phyloP scores from a whole-genome alignment of 2,888 invertebrate species.

The Eupithecia vulgata region DNA sequence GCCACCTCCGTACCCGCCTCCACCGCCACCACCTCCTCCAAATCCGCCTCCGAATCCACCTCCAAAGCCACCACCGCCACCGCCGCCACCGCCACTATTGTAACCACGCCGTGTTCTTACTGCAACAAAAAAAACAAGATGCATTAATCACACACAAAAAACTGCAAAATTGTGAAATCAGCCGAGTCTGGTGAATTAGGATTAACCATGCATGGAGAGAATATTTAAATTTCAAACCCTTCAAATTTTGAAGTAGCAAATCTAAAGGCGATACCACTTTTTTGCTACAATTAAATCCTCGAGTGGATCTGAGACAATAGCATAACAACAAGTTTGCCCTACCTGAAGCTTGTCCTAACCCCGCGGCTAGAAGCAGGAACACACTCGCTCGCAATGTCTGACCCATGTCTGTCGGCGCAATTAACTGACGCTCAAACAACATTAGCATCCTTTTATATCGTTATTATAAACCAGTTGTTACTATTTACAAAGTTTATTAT shows the following conservation, averaged over 20 bases:
- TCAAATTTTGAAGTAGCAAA: neutral
- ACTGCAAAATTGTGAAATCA: neutral
- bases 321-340: constrained; percentile 35
- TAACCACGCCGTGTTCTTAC: constrained; percentile 65
- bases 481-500: constrained; percentile 57
- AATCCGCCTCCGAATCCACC: constrained; percentile 47
- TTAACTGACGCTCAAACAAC: constrained; percentile 55
- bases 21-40: constrained; percentile 48
- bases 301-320: neutral
- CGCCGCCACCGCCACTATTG: constrained; percentile 47
- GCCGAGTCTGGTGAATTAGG: neutral
- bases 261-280: neutral
- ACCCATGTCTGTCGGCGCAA: constrained; percentile 60
- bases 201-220: neutral
- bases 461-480: constrained; percentile 60
- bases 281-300: neutral
- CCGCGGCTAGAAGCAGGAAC: constrained; percentile 53
- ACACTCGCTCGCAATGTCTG: constrained; percentile 57
- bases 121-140: constrained; percentile 48
- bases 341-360: constrained; percentile 58
- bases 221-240: neutral
- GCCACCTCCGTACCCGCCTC: constrained; percentile 52
- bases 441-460: constrained; percentile 73
- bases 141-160: neutral
- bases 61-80: constrained; percentile 45